Evolutionary conservation across 2,888 invertebrate species (phyloP).

Genomic region (Cephus pygmeus): DNA sequence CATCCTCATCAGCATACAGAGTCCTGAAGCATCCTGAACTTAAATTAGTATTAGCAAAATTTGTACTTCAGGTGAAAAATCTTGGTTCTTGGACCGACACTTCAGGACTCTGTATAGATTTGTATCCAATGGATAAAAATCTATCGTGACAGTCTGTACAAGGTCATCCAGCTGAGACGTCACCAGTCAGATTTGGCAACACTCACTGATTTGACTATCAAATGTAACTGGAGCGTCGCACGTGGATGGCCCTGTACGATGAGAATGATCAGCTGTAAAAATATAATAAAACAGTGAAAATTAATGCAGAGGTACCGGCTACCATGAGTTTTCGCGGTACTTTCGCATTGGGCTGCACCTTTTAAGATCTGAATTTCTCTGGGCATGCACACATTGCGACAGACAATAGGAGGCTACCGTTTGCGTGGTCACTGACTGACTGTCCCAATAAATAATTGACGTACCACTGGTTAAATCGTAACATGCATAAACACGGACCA

Average conservation of each 20-base stretch:
- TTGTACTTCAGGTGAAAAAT: neutral
- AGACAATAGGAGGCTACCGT: slow-evolving; percentile 46
- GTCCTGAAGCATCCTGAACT: slow-evolving; percentile 25
- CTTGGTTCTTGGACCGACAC: neutral
- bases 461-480: slow-evolving; percentile 39
- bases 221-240: neutral
- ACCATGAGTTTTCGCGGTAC: neutral
- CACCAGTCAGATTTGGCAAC: neutral
- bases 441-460: slow-evolving; percentile 4
- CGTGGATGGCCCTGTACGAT: neutral
- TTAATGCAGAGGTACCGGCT: neutral
- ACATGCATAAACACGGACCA: slow-evolving; percentile 51
- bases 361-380: neutral
- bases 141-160: neutral
- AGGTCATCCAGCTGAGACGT: neutral
- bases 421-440: slow-evolving; percentile 2
- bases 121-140: neutral
- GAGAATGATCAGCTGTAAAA: neutral
- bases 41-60: neutral
- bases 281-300: neutral
- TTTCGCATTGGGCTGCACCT: neutral
- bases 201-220: neutral
- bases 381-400: slow-evolving; percentile 53
- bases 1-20: slow-evolving; percentile 19
- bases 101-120: slow-evolving; percentile 26